Evolutionary conservation across 1,140 invertebrate species (phyloP), one percentile per base, ranked within the genome.

Genomic region (Parasteatoda tepidariorum): DNA sequence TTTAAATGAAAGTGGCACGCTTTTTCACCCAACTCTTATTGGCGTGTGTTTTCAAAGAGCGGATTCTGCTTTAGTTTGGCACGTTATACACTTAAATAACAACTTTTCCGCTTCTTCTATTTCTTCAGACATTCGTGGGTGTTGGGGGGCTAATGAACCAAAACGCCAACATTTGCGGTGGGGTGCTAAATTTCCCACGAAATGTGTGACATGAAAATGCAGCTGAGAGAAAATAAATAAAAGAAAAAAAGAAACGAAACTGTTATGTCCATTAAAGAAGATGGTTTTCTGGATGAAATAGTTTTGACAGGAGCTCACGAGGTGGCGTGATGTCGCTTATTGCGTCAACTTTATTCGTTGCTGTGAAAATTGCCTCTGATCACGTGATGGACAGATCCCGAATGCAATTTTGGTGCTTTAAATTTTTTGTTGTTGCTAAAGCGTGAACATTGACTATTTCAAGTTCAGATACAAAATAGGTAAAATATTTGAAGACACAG

Each of bases 291-390:
- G 18, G 18, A 54, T 9, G 7, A 54, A 54, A 54, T 7, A 54
- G 18, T 54, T 54, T 54, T 54, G 18, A 54, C 7, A 54, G 7
- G 18, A 54, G 24, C 38, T 55, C 70, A 73, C 38, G 5, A 73
- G 54, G 54, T 73, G 70, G 70, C 70, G 68, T 73, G 70, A 24
- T 73, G 54, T 73, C 70, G 28, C 54, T 55, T 73, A 73, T 73
- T 73, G 54, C 70, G 68, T 73, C 70, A 73, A 30, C 54, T 71
- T 24, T 18, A 28, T 54, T 13, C 13, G 11, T n/a, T n/a, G n/a
- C n/a, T 31, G 18, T 15, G 70, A 57, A 34, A 31, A 73, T 73
- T 73, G 31, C 26, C 2, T 1, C 4, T 9, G 22, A 28, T 73
- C 70, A 73, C 70, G 70, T 73, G 41, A 73, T 57, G 5, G n/a